A percentile compares a stretch with the other conserved stretches of the same genome.
phyloP scores from a whole-genome alignment of 1,140 invertebrate species.

The Radopholus similis region DNA sequence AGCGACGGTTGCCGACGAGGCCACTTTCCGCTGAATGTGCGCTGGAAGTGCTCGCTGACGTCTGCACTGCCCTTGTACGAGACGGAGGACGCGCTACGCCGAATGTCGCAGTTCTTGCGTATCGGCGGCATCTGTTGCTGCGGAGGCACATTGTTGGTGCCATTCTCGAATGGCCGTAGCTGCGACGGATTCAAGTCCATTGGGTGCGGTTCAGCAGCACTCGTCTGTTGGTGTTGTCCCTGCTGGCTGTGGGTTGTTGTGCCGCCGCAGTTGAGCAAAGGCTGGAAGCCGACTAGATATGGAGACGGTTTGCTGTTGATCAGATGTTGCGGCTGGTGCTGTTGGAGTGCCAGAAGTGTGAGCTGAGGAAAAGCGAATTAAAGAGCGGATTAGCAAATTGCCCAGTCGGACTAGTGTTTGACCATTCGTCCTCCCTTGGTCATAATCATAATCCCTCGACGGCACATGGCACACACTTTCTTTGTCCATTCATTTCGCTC shows the following conservation, averaged over 20 bases:
- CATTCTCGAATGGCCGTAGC: not conserved
- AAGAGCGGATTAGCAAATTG: too few relatives aligned
- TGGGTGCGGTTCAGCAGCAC: not conserved
- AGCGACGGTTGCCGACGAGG: conserved; percentile 1
- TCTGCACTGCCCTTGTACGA: conserved; percentile 13
- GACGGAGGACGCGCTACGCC: conserved; percentile 6
- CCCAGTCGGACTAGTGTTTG: too few relatives aligned
- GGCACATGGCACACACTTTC: too few relatives aligned
- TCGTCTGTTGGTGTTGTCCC: not conserved
- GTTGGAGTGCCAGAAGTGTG: too few relatives aligned
- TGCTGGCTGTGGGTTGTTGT: not conserved
- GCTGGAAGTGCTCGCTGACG: conserved; percentile 13
- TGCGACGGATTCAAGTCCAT: not conserved
- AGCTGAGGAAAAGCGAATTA: too few relatives aligned
- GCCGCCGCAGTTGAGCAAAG: too few relatives aligned
- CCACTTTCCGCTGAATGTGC: conserved; percentile 19
- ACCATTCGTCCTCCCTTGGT: too few relatives aligned
- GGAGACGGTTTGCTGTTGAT: too few relatives aligned
- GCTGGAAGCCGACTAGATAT: too few relatives aligned
- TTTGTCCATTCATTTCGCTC: too few relatives aligned
- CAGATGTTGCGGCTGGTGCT: too few relatives aligned
- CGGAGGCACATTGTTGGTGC: not conserved
- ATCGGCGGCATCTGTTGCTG: not conserved
- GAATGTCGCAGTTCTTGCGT: conserved; percentile 2
- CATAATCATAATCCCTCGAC: too few relatives aligned